Percentiles rank a stretch among this genome's conserved stretches.
These are phyloP conservation scores for Kryptolebias marmoratus DNA, from an alignment of 2,113 vertebrate genomes.

Conservation along the genomic window DNA sequence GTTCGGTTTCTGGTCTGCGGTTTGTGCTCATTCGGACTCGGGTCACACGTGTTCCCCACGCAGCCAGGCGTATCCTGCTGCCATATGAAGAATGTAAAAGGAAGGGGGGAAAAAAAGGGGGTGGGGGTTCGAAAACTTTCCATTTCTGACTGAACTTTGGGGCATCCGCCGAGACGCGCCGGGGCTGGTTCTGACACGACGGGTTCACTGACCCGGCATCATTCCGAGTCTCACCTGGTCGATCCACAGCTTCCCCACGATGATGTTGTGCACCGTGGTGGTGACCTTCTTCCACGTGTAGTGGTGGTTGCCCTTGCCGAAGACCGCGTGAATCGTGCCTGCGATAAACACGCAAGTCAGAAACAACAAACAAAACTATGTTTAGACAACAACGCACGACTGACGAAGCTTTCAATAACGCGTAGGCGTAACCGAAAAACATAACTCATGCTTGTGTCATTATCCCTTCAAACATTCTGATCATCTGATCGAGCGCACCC, in stretches of 20 bases:
- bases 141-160: background rate
- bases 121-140: background rate
- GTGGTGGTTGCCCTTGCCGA: conserved; percentile 91
- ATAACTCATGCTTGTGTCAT: background rate
- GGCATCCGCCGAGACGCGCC: background rate
- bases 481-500: background rate
- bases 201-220: too few species aligned
- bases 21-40: too few species aligned
- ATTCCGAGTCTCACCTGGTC: conserved; percentile 86
- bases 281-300: conserved; percentile 99
- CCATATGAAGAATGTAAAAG: background rate
- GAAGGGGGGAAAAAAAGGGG: too few species aligned
- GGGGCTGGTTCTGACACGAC: too few species aligned
- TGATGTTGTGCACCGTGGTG: conserved; percentile 98
- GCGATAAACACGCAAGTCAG: background rate
- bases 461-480: background rate
- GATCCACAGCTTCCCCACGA: conserved; percentile 98
- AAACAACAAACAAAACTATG: background rate
- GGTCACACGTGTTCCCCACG: too few species aligned
- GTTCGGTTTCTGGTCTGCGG: too few species aligned
- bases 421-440: background rate
- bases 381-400: background rate
- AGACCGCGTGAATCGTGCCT: conserved; percentile 96
- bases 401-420: background rate
- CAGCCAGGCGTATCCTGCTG: background rate